phyloP scores from a whole-genome alignment of 1,140 invertebrate genomes.

The Listronotus bonariensis region DNA sequence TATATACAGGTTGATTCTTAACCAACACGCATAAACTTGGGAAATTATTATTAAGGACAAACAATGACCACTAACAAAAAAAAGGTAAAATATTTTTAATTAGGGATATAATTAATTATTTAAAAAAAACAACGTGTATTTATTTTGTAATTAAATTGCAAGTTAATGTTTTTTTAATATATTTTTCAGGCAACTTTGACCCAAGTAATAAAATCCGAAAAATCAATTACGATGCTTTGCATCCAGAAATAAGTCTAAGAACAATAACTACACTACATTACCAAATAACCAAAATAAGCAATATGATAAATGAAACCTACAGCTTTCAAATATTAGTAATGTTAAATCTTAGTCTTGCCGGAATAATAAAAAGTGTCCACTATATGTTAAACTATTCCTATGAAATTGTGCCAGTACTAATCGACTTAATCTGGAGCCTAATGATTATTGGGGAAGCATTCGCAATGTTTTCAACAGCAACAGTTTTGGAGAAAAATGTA shows the following conservation, averaged over 20 bases:
- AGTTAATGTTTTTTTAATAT: too few relatives aligned
- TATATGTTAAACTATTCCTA: slow-evolving; percentile 8
- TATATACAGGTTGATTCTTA: too few relatives aligned
- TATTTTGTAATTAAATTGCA: too few relatives aligned
- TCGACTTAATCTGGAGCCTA: slow-evolving; percentile 14
- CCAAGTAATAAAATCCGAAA: background rate
- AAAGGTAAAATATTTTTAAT: too few relatives aligned
- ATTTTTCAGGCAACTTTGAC: background rate
- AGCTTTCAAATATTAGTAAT: slow-evolving; percentile 18
- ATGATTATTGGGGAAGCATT: slow-evolving; percentile 20
- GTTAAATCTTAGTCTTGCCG: slow-evolving; percentile 1
- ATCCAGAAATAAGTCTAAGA: slow-evolving; percentile 14
- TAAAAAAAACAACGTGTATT: too few relatives aligned
- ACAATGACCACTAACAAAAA: too few relatives aligned
- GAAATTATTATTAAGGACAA: too few relatives aligned
- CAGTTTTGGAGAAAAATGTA: too few relatives aligned
- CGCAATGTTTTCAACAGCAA: slow-evolving; percentile 14
- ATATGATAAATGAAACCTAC: slow-evolving; percentile 20
- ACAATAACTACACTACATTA: slow-evolving; percentile 9
- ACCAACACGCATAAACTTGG: too few relatives aligned
- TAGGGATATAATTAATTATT: too few relatives aligned
- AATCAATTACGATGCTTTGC: slow-evolving; percentile 8
- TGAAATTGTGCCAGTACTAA: slow-evolving; percentile 1
- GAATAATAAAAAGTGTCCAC: slow-evolving; percentile 23
- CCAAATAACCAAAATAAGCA: slow-evolving; percentile 14